These are phyloP conservation scores for Centruroides sculpturatus DNA, from an alignment of 1,140 invertebrate species.

Conservation along the genomic window DNA sequence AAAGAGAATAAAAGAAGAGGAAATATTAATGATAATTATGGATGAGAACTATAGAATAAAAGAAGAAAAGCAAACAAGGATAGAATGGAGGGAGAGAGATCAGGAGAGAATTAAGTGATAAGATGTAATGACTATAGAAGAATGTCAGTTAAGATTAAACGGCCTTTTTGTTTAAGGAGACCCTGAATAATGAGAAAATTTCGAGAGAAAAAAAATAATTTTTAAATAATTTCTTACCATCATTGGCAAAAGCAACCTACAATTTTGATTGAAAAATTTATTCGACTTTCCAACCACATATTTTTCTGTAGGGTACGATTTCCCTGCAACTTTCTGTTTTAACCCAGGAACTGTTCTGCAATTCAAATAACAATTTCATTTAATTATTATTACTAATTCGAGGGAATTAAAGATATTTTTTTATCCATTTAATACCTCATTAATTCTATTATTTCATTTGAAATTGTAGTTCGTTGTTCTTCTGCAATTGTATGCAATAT, in stretches of 20 bases:
- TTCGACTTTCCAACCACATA: slow-evolving; percentile 74
- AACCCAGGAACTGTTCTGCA: slow-evolving; percentile 56
- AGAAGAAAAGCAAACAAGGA: too few relatives aligned
- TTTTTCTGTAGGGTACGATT: slow-evolving; percentile 92
- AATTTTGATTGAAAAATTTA: slow-evolving; percentile 57
- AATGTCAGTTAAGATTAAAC: too few relatives aligned
- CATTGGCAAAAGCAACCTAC: slow-evolving; percentile 58
- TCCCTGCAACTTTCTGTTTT: slow-evolving; percentile 84
- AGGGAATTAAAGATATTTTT: neutral
- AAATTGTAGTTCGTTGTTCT: slow-evolving; percentile 49
- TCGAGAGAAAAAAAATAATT: too few relatives aligned
- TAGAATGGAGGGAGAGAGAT: too few relatives aligned
- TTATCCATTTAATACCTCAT: slow-evolving; percentile 32
- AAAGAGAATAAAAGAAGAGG: too few relatives aligned
- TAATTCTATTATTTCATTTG: slow-evolving; percentile 34
- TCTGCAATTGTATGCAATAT: slow-evolving; percentile 40
- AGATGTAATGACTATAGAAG: too few relatives aligned
- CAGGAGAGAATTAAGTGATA: too few relatives aligned
- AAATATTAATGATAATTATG: too few relatives aligned
- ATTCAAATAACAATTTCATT: slow-evolving; percentile 13
- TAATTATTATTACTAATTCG: neutral
- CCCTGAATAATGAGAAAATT: too few relatives aligned
- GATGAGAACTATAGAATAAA: too few relatives aligned
- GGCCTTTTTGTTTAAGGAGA: too few relatives aligned
- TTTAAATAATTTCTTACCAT: slow-evolving; percentile 30